Evolutionary conservation across 2,113 vertebrate genomes (phyloP), one percentile per base, ranked within the genome.

Genomic region (Alethe diademata): DNA sequence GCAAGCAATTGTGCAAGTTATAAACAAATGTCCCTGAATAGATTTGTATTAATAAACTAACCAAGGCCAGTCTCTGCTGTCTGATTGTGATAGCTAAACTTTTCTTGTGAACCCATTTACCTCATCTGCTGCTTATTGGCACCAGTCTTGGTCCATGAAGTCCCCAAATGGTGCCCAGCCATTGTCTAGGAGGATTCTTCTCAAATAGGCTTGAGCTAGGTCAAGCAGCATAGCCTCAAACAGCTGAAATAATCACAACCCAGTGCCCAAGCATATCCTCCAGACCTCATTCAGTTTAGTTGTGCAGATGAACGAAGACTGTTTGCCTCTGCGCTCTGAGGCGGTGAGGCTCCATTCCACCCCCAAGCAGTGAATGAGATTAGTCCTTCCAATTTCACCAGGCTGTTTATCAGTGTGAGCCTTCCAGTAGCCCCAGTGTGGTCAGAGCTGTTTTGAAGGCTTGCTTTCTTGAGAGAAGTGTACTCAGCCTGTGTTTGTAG

Each of bases 81-180:
- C 36, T 50, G 38, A 2, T 56, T 58, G 18, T 12, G 45, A 43
- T 6, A 56, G 12, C 25, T 73, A 50, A 54, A 42, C 16, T 29
- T n/a, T 33, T 78, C 23, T 45, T 74, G 25, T 8, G 7, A 62
- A 42, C 28, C 38, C 1, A 0, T 8, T 66, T 74, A 33, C 22
- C 20, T 71, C 3, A 0, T 40, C 15, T 47, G 17, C 38, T 84
- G 20, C 43, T 65, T 67, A 5, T 50, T 70, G 38, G 20, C 47
- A 66, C 14, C 35, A 50, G 38, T 40, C 29, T 45, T 54, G 6
- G 11, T 54, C 35, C 26, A 5, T 56, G 14, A 76, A 84, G 9
- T 3, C 19, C 33, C 19, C 1, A 12, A 15, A 50, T 19, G 22
- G 48, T 58, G 43, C 24, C 10, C 1, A 2, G 14, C 25, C 3